A percentile compares a stretch with the other conserved stretches of the same genome.
Conservation (phyloP, 2,797 vertebrate genomes). For the Oreochromis mossambicus region DNA sequence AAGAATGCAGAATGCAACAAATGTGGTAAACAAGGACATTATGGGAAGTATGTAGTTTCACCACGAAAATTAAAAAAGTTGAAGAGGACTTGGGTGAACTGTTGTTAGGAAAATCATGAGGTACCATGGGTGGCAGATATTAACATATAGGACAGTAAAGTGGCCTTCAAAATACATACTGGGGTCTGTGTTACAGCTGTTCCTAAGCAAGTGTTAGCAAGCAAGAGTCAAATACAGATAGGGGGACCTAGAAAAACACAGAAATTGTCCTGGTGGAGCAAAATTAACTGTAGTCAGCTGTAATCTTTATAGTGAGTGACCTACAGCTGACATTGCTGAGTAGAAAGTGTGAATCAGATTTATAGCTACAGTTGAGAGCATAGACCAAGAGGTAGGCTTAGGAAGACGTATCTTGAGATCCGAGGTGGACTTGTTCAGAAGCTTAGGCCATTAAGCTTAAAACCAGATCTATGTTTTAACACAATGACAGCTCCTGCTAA, state of each 20-base stretch:
- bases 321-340: not conserved
- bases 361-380: not conserved
- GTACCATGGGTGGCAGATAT: not conserved
- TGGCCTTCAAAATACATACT: not conserved
- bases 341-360: not conserved
- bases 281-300: not conserved
- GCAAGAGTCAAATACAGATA: not conserved
- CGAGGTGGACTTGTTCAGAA: not conserved
- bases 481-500: not conserved
- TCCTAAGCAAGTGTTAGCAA: not conserved
- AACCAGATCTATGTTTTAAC: not conserved
- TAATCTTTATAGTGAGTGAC: not conserved
- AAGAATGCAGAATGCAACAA: not conserved
- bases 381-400: not conserved
- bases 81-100: not conserved
- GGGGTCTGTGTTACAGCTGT: not conserved
- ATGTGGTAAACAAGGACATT: not conserved
- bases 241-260: not conserved
- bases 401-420: not conserved
- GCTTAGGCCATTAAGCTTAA: not conserved
- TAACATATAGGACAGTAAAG: not conserved
- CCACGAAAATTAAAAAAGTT: not conserved
- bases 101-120: not conserved
- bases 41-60: not conserved
- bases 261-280: not conserved